Base-by-base conservation (phyloP, 1,140 invertebrate species). In the Dysdera silvatica region DNA sequence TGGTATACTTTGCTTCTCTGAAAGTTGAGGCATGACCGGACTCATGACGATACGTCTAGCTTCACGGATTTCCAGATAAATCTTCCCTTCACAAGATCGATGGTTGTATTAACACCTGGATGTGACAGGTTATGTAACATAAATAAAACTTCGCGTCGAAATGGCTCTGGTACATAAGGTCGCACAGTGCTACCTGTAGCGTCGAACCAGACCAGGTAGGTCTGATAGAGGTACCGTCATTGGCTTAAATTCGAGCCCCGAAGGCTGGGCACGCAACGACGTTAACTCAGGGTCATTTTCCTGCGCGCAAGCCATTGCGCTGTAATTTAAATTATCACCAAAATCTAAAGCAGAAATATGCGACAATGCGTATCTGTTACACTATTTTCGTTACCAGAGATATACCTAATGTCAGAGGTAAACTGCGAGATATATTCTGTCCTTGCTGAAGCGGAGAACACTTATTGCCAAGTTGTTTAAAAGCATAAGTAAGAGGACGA, bases 401-500 rank as follows among this genome's bases (percentile, higher is more conserved):
- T 67, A 63, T 77, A 71, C 16, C 61, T 31, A 31, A 78, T 74
- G 28, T 75, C 65, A 0, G 72, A 74, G 0, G 73, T 72, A 59
- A 73, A 77, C 65, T 76, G 74, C 0, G 69, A 62, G 8, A 79
- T 75, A 26, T 63, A 74, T 55, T 77, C 71, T 78, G 71, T 10
- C 67, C 45, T 2, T 64, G 12, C 43, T 74, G 66, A 10, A 66
- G 16, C 5, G 72, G 65, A 32, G 67, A 61, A 23, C 61, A 53
- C 53, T 48, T 35, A 12, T 71, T 69, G 14, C 20, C 23, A 4
- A 33, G 48, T 47, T 61, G 29, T 10, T 6, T 18, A 41, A 73
- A 68, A 12, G 70, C 71, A 52, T 28, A 68, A 0, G 43, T 69
- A 35, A 76, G 58, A 1, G 69, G 72, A 45, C 70, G 70, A 48